Evolutionary conservation across 2,888 invertebrate genomes (phyloP).

Genomic region (Aphidoletes aphidimyza): DNA sequence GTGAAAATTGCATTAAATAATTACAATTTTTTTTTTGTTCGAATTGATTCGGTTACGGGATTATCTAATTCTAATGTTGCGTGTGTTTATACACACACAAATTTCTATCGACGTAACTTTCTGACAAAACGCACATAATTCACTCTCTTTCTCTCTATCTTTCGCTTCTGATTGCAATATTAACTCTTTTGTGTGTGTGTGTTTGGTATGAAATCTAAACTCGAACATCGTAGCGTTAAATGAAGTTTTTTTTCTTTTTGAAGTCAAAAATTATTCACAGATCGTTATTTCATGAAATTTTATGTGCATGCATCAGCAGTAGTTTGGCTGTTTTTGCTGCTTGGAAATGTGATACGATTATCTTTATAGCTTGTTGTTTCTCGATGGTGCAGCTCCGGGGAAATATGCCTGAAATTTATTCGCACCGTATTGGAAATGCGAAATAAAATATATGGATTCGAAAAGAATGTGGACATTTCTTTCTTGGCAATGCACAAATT

Average conservation of each 20-base stretch:
- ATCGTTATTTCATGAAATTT: slow-evolving; percentile 24
- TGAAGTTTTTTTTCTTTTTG: not conserved
- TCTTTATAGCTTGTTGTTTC: not conserved
- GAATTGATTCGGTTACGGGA: slow-evolving; percentile 17
- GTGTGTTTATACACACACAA: not conserved
- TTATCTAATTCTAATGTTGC: slow-evolving; percentile 49
- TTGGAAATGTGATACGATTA: not conserved
- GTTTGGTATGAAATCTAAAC: not conserved
- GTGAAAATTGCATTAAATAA: slow-evolving; percentile 42
- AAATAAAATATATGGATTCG: not conserved
- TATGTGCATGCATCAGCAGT: no score
- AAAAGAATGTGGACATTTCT: slow-evolving; percentile 43
- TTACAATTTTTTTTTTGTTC: not conserved
- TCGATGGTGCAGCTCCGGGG: not conserved
- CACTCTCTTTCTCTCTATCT: no score
- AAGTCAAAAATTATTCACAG: not conserved
- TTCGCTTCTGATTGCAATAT: not conserved
- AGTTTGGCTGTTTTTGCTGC: not conserved
- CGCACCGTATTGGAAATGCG: not conserved
- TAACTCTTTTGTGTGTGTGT: no score
- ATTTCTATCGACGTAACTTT: not conserved
- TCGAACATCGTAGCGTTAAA: not conserved
- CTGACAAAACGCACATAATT: slow-evolving; percentile 1
- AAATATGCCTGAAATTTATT: not conserved
- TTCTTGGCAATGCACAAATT: slow-evolving; percentile 39